Conservation (phyloP, 2,888 invertebrate genomes). For the Cephus sareptanus region DNA sequence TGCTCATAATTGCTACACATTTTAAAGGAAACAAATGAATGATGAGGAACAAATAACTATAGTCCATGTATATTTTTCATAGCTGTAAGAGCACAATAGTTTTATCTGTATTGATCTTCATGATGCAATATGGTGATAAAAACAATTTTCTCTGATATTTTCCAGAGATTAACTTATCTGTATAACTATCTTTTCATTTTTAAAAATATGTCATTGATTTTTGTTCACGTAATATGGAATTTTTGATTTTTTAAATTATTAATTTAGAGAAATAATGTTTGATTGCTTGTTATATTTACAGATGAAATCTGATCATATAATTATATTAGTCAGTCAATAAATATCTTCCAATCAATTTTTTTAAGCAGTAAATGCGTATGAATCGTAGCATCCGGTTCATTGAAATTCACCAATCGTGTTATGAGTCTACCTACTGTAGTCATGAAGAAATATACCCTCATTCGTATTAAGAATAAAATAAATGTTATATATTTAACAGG, state of each 20-base stretch:
- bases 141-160: background rate
- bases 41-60: background rate
- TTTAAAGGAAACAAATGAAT: background rate
- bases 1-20: background rate
- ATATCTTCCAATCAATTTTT: background rate
- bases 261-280: background rate
- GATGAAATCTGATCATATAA: background rate
- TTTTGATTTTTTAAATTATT: background rate
- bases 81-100: too few species aligned
- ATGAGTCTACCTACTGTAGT: background rate
- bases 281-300: background rate
- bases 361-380: background rate
- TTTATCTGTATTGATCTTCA: too few species aligned
- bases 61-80: background rate
- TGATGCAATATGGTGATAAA: too few species aligned
- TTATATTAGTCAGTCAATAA: background rate
- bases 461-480: background rate
- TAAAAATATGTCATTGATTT: background rate
- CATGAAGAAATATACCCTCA: background rate
- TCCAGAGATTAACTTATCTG: background rate
- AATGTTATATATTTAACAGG: background rate
- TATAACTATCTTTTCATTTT: background rate
- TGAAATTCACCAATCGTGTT: background rate
- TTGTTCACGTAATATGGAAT: background rate
- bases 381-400: background rate